Base-by-base conservation (phyloP, 2,797 vertebrate genomes). In the Taenioides sp. region DNA sequence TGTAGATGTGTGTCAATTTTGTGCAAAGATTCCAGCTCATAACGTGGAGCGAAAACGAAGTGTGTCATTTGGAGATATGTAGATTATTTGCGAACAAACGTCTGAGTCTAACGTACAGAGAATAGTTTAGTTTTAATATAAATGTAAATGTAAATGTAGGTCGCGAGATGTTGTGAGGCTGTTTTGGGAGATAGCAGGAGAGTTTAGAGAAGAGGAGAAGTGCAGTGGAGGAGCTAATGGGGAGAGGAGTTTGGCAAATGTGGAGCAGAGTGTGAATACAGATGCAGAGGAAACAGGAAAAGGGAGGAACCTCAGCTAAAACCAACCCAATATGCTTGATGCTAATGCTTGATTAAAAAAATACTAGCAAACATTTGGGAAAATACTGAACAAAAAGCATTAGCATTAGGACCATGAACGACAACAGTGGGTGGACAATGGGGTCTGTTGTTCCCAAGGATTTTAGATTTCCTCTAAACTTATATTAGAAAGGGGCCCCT, bases 211-310 rank as follows among this genome's bases (percentile, higher is more conserved):
- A 23, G 25, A 49, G 22, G 6, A 27, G 37, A 16, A 2, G 10
- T 65, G 63, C 63, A 49, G 40, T 20, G 11, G 40, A 40, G 63
- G 47, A 49, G 23, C 34, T 25, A 49, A 65, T 49, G 16, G 40
- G 22, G n/a, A 49, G 40, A 18, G 40, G 49, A 49, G 63, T 65
- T 65, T 65, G 43, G 23, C 23, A 65, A 23, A 65, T 63, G 61
- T 43, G 61, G 64, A 20, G 22, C 6, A 18, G 23, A 65, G 18
- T 49, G 64, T 49, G 25, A 49, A 49, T 27, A 65, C 23, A 50
- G 22, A 65, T 17, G 40, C 63, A 49, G 40, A 50, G 22, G 64
- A 65, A 50, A 43, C 40, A 10, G 25, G 64, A 65, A 28, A 23
- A 9, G 27, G 23, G n/a, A 57, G 4, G 31, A 4, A 12, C 61